phyloP scores from a whole-genome alignment of 2,113 vertebrate species.

The Brevimyrus niger region DNA sequence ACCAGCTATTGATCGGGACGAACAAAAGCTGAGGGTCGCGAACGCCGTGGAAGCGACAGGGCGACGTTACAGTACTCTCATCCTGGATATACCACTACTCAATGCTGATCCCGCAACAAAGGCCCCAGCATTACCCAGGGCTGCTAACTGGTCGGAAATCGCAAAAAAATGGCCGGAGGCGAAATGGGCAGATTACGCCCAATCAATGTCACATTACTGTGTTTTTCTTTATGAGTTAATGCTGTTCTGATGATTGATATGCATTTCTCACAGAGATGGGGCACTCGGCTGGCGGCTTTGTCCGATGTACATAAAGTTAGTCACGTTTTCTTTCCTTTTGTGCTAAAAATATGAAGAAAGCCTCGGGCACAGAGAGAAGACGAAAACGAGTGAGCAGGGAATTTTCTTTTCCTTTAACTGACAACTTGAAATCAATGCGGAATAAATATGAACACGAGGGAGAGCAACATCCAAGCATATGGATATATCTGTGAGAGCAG shows the following conservation, averaged over 20 bases:
- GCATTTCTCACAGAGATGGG: neutral
- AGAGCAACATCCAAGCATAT: neutral
- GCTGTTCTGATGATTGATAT: neutral
- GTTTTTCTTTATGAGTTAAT: neutral
- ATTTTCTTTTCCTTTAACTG: neutral
- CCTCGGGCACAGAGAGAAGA: neutral
- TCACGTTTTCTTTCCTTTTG: neutral
- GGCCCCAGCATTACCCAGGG: neutral
- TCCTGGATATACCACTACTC: neutral
- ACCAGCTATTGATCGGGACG: neutral
- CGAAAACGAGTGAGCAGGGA: neutral
- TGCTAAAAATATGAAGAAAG: neutral
- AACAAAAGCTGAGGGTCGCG: neutral
- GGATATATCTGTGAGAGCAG: neutral
- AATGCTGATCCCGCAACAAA: neutral
- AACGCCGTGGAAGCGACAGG: neutral
- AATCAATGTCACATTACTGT: conserved; percentile 1
- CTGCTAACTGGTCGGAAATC: neutral
- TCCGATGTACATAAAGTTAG: neutral
- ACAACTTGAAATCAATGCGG: neutral
- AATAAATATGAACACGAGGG: neutral
- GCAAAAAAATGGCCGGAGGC: neutral
- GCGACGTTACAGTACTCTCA: neutral
- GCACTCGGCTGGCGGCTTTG: neutral
- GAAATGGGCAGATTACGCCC: neutral